Conservation (phyloP, 2,113 vertebrate species). For the Phalacrocorax brasilianus region DNA sequence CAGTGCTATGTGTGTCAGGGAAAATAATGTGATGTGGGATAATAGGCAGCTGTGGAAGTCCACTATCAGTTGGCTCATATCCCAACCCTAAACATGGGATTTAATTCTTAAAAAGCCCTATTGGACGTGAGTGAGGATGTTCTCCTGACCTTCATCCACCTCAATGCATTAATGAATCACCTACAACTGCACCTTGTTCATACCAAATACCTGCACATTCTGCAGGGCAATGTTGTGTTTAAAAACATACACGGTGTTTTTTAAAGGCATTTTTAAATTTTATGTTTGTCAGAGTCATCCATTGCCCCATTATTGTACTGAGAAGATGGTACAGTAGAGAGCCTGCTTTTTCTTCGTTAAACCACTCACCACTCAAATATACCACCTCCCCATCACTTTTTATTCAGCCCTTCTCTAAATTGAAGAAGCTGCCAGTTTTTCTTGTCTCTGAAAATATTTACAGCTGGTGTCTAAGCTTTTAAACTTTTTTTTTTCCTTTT, state of each 20-base stretch:
- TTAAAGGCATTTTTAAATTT: neutral
- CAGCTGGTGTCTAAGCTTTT: neutral
- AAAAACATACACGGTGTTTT: neutral
- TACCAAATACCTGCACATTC: neutral
- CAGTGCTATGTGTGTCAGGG: neutral
- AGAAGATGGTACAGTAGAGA: neutral
- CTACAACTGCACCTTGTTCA: neutral
- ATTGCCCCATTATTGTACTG: neutral
- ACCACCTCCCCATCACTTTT: neutral
- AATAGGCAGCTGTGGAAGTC: neutral
- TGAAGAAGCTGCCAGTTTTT: neutral
- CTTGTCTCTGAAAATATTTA: neutral
- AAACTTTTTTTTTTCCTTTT: neutral
- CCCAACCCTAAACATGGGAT: neutral
- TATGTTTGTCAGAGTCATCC: neutral
- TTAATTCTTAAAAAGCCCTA: neutral
- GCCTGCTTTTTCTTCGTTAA: neutral
- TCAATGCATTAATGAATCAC: neutral
- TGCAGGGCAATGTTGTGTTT: neutral
- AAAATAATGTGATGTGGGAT: neutral
- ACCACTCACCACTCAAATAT: neutral
- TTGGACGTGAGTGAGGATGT: neutral
- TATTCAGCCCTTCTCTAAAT: neutral
- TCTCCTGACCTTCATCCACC: neutral
- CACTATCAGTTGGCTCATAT: neutral